phyloP scores from a whole-genome alignment of 2,797 vertebrate genomes.

The Tapirus indicus region DNA sequence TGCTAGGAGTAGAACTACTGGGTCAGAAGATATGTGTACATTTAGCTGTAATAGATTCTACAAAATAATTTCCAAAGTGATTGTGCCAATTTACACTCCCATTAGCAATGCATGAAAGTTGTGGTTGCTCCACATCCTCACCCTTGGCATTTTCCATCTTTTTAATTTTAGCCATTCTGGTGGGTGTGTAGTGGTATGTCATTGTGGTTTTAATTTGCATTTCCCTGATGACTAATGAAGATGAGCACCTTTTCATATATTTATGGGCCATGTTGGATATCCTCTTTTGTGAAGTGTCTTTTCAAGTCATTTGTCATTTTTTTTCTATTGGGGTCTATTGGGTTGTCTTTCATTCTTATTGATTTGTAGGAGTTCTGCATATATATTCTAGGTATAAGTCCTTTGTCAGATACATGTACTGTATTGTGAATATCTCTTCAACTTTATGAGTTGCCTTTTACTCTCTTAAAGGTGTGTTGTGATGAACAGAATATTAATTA shows the following conservation, averaged over 20 bases:
- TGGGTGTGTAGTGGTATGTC: slow-evolving; percentile 18
- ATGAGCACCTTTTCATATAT: slow-evolving; percentile 25
- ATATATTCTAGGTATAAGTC: background rate
- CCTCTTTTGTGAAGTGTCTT: slow-evolving; percentile 35
- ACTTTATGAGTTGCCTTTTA: slow-evolving; percentile 24
- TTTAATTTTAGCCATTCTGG: slow-evolving; percentile 46
- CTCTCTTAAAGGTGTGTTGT: background rate
- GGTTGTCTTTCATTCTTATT: slow-evolving; percentile 32
- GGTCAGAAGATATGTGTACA: background rate
- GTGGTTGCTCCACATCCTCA: slow-evolving; percentile 38
- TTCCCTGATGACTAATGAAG: slow-evolving; percentile 53
- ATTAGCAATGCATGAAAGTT: background rate
- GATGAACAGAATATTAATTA: background rate
- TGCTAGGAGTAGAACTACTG: slow-evolving; percentile 3
- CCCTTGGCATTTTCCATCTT: slow-evolving; percentile 43
- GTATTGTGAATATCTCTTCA: slow-evolving; percentile 17
- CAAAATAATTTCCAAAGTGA: slow-evolving; percentile 26
- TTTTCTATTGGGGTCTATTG: background rate
- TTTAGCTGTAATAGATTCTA: slow-evolving; percentile 46
- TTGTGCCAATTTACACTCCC: slow-evolving; percentile 35
- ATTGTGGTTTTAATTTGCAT: slow-evolving; percentile 55
- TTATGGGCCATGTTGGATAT: background rate
- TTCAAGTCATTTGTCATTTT: slow-evolving; percentile 21
- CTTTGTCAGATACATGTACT: slow-evolving; percentile 15
- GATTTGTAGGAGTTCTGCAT: slow-evolving; percentile 1